These are phyloP conservation scores for Polyergus mexicanus DNA, from an alignment of 1,140 invertebrate species.

Conservation along the genomic window DNA sequence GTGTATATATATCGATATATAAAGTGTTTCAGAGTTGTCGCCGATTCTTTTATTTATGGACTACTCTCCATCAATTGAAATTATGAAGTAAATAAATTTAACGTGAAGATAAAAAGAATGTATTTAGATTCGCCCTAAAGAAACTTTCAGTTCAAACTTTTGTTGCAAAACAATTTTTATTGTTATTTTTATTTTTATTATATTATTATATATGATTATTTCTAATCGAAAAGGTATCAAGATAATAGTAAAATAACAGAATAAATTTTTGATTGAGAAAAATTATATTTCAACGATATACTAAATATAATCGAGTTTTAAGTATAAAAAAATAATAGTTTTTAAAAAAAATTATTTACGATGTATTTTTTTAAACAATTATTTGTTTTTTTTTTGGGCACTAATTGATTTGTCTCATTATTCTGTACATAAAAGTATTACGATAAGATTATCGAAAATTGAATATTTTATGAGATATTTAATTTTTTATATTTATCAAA, in stretches of 20 bases:
- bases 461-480: too few species aligned
- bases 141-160: background rate
- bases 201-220: background rate
- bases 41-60: constrained; percentile 4
- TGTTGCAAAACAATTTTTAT: too few species aligned
- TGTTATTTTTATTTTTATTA: too few species aligned
- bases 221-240: background rate
- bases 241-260: background rate
- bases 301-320: too few species aligned
- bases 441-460: too few species aligned
- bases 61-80: background rate
- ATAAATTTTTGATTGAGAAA: background rate
- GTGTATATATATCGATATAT: background rate
- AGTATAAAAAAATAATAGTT: too few species aligned
- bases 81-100: constrained; percentile 4
- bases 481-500: too few species aligned
- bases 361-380: too few species aligned
- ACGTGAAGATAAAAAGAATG: background rate
- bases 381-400: too few species aligned
- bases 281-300: background rate
- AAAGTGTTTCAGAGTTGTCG: background rate
- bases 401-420: too few species aligned
- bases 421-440: too few species aligned
- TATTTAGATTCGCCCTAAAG: background rate
- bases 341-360: too few species aligned